Base-by-base conservation (phyloP, 1,140 invertebrate species). In the Parasteatoda tepidariorum region DNA sequence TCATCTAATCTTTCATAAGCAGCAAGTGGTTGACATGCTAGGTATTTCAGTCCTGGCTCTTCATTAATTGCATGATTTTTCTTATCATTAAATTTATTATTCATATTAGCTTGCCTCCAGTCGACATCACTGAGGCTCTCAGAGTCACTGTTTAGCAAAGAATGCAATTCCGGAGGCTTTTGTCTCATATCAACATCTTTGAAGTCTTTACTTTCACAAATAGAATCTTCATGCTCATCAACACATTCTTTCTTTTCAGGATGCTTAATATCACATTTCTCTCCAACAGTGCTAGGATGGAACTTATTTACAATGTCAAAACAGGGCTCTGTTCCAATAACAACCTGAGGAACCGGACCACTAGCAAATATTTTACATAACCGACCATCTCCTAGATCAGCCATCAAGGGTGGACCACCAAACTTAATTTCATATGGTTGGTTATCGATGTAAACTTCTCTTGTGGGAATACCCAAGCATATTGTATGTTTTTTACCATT, bases 381-480 rank as follows among this genome's bases (percentile, higher is more conserved):
- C 82, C 93, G 92, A 26, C 93, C 93, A 30, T 93, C 92, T 31
- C 98, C 91, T 68, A 94, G 91, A 71, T 97, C 93, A 1, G 96
- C 93, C 87, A 90, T 88, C 85, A 96, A 95, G 0, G 97, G 96
- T 55, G 97, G 90, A 11, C 96, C 97, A 64, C 97, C 97, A 90
- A 97, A 98, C 84, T 96, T 93, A 2, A 95, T 95, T 87, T 96
- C 94, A 87, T 96, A 95, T 1, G 94, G 92, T 86, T 93, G 91
- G 55, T 95, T 95, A 87, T 97, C 96, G 13, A 97, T 92, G 85
- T 94, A 96, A 1, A 99, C 90, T 88, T 99, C 97, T 71, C 96
- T 91, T 0, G 96, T 97, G 0, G 97, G 97, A 26, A 94, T 95
- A 48, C 98, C 97, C 83, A 99, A 94, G 85, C 94, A 92, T 34